Percentiles rank a stretch among this genome's conserved stretches.
Conservation (phyloP, 2,113 vertebrate genomes). For the Heterotis niloticus region DNA sequence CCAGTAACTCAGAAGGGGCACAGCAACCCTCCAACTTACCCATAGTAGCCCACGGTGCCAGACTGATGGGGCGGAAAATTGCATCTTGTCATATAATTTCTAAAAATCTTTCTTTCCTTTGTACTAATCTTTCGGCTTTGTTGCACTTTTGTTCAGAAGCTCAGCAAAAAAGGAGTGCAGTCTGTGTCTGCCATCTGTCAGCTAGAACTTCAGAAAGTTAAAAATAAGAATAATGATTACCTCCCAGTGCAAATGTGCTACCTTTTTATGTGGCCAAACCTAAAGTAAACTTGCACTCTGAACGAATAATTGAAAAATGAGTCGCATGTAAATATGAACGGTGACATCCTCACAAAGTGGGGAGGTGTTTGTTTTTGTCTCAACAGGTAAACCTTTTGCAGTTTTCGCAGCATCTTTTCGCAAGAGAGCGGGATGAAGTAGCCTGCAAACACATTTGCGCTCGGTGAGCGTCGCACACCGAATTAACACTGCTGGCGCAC, state of each 20-base stretch:
- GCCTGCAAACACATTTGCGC: not conserved
- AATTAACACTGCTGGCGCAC: not conserved
- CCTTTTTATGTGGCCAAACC: conserved; percentile 33
- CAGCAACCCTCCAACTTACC: conserved; percentile 55
- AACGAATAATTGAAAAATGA: too few species aligned
- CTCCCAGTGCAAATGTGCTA: conserved; percentile 19
- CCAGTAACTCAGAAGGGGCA: not conserved
- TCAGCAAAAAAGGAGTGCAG: conserved; percentile 75
- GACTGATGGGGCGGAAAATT: conserved; percentile 91
- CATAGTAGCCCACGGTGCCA: conserved; percentile 70
- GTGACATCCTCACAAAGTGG: too few species aligned
- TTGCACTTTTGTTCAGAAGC: conserved; percentile 86
- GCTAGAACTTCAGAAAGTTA: conserved; percentile 40
- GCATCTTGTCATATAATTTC: conserved; percentile 91
- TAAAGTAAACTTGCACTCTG: not conserved
- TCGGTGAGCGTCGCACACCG: not conserved
- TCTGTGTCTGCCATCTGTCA: conserved; percentile 53
- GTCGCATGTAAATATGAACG: too few species aligned
- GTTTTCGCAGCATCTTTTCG: not conserved
- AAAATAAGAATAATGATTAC: conserved; percentile 56
- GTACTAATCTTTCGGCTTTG: conserved; percentile 90
- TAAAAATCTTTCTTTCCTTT: conserved; percentile 91
- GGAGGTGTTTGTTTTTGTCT: not conserved
- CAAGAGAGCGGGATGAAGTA: not conserved
- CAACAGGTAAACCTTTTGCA: not conserved